A percentile compares a stretch with the other conserved stretches of the same genome.
phyloP scores from a whole-genome alignment of 2,888 invertebrate species.

The Bimastos eiseni region DNA sequence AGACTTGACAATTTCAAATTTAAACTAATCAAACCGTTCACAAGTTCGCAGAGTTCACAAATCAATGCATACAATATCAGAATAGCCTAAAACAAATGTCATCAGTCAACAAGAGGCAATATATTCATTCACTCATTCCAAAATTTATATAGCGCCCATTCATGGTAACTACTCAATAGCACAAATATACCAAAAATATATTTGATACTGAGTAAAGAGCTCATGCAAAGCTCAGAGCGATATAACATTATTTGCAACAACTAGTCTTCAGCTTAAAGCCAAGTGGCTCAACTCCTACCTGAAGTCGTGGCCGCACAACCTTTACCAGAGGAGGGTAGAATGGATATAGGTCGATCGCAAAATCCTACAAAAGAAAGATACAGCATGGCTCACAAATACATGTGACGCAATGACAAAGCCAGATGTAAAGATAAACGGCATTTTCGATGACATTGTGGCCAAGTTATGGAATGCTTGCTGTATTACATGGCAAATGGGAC shows the following conservation, averaged over 20 bases:
- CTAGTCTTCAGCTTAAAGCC: neutral
- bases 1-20: neutral
- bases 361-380: conserved; percentile 50
- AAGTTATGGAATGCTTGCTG: too few relatives aligned
- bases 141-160: too few relatives aligned
- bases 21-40: neutral
- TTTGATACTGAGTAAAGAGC: neutral
- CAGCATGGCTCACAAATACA: neutral
- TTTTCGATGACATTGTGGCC: too few relatives aligned
- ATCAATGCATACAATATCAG: neutral
- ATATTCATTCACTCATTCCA: too few relatives aligned
- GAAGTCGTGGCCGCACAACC: conserved; percentile 58
- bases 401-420: neutral
- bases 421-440: neutral
- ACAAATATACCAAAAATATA: too few relatives aligned
- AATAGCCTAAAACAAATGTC: neutral
- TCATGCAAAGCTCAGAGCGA: neutral
- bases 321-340: conserved; percentile 61
- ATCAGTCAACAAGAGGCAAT: neutral
- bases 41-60: neutral
- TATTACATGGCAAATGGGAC: too few relatives aligned
- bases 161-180: too few relatives aligned
- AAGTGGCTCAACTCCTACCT: conserved; percentile 47
- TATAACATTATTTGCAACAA: neutral
- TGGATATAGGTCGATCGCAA: conserved; percentile 61